Evolutionary conservation across 2,888 invertebrate genomes (phyloP).

Genomic region (Meteorus cinctellus): DNA sequence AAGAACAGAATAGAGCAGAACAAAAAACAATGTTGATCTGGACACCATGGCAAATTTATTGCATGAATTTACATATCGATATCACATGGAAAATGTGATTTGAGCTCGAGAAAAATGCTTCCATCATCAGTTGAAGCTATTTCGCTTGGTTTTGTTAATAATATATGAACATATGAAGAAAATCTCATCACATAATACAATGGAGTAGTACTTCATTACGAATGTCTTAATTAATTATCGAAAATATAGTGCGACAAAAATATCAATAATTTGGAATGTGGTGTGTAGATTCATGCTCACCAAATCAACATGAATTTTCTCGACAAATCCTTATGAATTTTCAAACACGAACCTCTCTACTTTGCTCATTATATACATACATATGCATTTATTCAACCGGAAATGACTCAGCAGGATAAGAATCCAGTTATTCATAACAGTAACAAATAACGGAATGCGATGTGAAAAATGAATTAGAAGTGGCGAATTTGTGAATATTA

Average conservation of each 20-base stretch:
- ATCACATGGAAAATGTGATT: conserved; percentile 13
- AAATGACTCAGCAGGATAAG: neutral
- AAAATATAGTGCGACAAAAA: too few species aligned
- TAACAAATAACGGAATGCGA: neutral
- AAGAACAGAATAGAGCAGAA: conserved; percentile 11
- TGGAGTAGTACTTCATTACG: too few species aligned
- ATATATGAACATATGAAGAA: neutral
- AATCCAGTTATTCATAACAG: neutral
- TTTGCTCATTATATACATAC: too few species aligned
- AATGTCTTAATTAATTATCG: too few species aligned
- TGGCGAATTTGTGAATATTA: neutral
- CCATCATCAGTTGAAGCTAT: conserved; percentile 36
- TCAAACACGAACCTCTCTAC: too few species aligned
- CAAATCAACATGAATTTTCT: too few species aligned
- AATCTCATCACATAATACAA: neutral
- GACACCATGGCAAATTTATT: conserved; percentile 41
- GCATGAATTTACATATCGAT: neutral
- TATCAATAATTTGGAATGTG: too few species aligned
- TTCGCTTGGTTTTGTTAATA: neutral
- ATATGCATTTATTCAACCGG: neutral
- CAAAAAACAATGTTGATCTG: conserved; percentile 19
- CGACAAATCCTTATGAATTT: too few species aligned
- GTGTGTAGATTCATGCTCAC: too few species aligned
- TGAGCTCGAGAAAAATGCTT: conserved; percentile 31
- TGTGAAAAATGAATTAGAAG: neutral